These are phyloP conservation scores for Platysternon megacephalum DNA, from an alignment of 2,113 vertebrate genomes.

Conservation along the genomic window DNA sequence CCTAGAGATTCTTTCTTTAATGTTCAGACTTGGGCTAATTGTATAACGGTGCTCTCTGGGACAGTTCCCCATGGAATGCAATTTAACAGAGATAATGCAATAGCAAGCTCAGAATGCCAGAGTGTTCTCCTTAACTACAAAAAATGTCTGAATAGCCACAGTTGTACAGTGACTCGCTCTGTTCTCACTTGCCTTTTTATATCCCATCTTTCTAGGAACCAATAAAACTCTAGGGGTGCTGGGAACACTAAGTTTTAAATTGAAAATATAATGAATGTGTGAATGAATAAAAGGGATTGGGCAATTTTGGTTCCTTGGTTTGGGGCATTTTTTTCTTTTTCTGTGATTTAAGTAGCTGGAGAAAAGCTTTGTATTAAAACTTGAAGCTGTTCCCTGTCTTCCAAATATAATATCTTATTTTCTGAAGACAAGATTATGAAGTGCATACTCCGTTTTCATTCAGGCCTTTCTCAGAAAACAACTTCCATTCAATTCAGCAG, in stretches of 20 bases:
- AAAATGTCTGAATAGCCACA: background rate
- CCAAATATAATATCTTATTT: background rate
- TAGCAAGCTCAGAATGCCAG: background rate
- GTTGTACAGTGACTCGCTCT: background rate
- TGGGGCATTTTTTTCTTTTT: background rate
- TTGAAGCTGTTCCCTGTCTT: background rate
- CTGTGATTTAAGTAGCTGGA: background rate
- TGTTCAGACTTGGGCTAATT: background rate
- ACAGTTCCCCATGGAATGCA: background rate
- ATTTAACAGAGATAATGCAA: background rate
- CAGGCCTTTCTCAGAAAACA: background rate
- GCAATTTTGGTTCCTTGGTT: background rate
- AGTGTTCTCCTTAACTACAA: background rate
- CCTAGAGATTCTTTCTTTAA: background rate
- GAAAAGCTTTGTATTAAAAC: background rate
- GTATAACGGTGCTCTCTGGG: background rate
- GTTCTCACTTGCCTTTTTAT: background rate
- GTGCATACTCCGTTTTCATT: background rate
- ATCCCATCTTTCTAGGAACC: background rate
- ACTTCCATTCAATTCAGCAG: background rate
- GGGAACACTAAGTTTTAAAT: background rate
- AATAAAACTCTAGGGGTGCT: background rate
- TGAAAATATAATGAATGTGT: background rate
- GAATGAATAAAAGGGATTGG: background rate
- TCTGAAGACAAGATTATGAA: background rate